Conservation (phyloP, 2,113 vertebrate species). For the Strix aluco region DNA sequence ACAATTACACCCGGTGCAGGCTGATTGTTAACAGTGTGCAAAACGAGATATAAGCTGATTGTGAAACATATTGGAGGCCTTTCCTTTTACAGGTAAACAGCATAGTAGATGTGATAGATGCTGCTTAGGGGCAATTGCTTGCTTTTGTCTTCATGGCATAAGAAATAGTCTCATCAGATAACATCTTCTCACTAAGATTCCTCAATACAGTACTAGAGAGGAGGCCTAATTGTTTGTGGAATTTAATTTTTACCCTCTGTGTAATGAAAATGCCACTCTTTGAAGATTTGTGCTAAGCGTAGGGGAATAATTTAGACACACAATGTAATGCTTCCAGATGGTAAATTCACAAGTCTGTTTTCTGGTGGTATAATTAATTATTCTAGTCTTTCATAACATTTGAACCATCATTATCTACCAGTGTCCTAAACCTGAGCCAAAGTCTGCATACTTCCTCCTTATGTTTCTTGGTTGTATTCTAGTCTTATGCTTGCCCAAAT, state of each 20-base stretch:
- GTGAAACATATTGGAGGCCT: neutral
- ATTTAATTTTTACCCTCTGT: slow-evolving; percentile 2
- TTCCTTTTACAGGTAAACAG: neutral
- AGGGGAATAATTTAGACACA: neutral
- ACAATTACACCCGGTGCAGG: neutral
- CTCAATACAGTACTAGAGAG: neutral
- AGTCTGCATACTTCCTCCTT: neutral
- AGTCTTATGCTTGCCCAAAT: neutral
- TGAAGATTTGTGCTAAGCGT: neutral
- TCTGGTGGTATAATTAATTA: slow-evolving; percentile 26
- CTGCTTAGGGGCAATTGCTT: neutral
- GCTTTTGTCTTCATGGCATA: neutral
- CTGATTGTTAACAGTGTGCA: neutral
- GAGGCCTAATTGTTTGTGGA: neutral
- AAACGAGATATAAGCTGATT: neutral
- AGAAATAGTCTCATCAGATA: neutral
- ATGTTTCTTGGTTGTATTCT: neutral
- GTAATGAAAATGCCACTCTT: slow-evolving; percentile 8
- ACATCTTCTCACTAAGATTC: neutral
- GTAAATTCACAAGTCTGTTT: neutral
- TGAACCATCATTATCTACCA: neutral
- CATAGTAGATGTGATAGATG: neutral
- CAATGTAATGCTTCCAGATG: neutral
- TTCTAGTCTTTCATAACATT: neutral
- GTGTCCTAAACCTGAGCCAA: neutral